Percentiles rank a stretch among this genome's conserved stretches.
These are phyloP conservation scores for Papilio elwesi DNA, from an alignment of 2,888 invertebrate genomes.

Conservation along the genomic window DNA sequence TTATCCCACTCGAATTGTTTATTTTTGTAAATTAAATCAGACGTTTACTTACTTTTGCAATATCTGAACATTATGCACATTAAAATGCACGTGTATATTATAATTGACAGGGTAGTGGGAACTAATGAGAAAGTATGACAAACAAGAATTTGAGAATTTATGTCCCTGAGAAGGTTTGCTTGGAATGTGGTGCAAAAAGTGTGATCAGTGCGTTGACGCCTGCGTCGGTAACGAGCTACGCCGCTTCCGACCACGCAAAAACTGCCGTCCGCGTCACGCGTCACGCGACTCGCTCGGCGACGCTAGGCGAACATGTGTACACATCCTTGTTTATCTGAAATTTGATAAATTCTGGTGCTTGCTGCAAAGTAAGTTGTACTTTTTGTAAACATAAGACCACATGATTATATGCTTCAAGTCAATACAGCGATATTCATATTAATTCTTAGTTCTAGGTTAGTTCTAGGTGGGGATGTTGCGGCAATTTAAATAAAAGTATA, in stretches of 20 bases:
- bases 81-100: background rate
- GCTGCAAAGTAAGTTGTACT: too few species aligned
- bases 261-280: background rate
- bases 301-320: background rate
- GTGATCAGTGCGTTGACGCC: constrained; percentile 13
- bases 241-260: constrained; percentile 3
- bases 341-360: too few species aligned
- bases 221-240: background rate
- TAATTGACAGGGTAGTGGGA: background rate
- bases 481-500: too few species aligned
- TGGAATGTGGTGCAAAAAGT: constrained; percentile 31
- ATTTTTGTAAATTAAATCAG: too few species aligned
- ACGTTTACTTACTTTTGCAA: too few species aligned
- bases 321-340: background rate
- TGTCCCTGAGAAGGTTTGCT: constrained; percentile 20
- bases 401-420: too few species aligned
- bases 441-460: too few species aligned
- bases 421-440: too few species aligned
- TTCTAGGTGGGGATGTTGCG: too few species aligned
- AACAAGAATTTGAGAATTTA: constrained; percentile 22
- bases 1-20: too few species aligned
- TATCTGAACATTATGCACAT: too few species aligned
- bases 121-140: constrained; percentile 18
- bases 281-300: background rate
- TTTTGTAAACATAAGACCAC: too few species aligned